Evolutionary conservation across 2,888 invertebrate species (phyloP).

Genomic region (Ptychoptera contaminata): DNA sequence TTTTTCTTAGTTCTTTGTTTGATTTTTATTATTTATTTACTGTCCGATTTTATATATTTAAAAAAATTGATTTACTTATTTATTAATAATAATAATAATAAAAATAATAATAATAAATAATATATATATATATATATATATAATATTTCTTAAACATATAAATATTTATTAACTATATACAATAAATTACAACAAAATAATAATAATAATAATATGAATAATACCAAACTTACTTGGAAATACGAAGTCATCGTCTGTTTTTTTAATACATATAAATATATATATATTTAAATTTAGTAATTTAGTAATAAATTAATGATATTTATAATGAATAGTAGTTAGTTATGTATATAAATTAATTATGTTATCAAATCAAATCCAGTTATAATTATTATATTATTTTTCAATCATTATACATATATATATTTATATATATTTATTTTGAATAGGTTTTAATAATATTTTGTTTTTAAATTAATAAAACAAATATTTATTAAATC

Average conservation of each 20-base stretch:
- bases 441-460: constrained; percentile 2
- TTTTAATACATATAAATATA: not conserved
- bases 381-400: not conserved
- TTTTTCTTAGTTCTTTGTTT: too few relatives aligned
- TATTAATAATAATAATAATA: too few relatives aligned
- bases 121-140: constrained; percentile 5
- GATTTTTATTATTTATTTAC: too few relatives aligned
- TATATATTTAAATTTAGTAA: constrained; percentile 1
- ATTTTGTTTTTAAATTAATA: constrained; percentile 1
- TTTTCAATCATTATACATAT: not conserved
- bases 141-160: too few relatives aligned
- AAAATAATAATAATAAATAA: too few relatives aligned
- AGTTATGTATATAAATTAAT: too few relatives aligned
- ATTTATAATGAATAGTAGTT: too few relatives aligned
- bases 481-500: not conserved
- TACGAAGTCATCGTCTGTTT: constrained; percentile 43
- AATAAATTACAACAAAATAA: constrained; percentile 8
- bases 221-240: constrained; percentile 43
- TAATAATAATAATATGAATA: constrained; percentile 9
- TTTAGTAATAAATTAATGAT: constrained; percentile 5
- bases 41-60: too few relatives aligned
- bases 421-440: too few relatives aligned
- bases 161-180: too few relatives aligned
- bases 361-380: not conserved
- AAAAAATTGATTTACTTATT: too few relatives aligned